Conservation (phyloP, 2,797 vertebrate genomes). For the Lithobates sylvaticus region DNA sequence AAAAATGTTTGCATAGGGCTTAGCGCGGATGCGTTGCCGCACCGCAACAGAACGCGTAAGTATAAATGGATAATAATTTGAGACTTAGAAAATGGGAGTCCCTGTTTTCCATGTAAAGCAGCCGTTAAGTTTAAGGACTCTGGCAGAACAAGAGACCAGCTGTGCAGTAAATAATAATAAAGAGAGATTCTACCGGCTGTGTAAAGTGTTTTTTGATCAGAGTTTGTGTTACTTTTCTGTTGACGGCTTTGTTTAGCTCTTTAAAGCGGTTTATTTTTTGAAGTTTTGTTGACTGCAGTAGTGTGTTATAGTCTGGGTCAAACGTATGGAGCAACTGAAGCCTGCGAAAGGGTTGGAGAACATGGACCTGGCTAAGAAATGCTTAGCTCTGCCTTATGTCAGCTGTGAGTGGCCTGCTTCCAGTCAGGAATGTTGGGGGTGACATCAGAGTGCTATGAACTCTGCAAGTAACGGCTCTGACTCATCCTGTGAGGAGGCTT, state of each 20-base stretch:
- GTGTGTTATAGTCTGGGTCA: background rate
- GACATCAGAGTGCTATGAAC: constrained; percentile 56
- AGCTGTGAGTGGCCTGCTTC: constrained; percentile 41
- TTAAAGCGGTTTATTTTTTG: background rate
- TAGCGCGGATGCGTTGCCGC: too few species aligned
- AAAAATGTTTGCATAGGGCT: too few species aligned
- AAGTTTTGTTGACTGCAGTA: background rate
- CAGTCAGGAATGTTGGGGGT: constrained; percentile 53
- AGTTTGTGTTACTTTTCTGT: too few species aligned
- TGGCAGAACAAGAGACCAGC: too few species aligned
- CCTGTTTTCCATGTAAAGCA: too few species aligned
- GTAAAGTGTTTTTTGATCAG: background rate
- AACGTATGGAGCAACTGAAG: constrained; percentile 2
- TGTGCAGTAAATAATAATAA: too few species aligned
- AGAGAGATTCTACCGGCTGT: too few species aligned
- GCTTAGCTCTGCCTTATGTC: constrained; percentile 53
- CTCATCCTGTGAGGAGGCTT: constrained; percentile 28
- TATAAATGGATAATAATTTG: too few species aligned
- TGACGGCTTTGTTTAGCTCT: background rate
- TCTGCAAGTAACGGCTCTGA: constrained; percentile 40
- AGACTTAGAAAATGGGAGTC: too few species aligned
- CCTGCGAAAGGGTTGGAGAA: background rate
- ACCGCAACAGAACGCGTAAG: too few species aligned
- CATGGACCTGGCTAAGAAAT: constrained; percentile 13
- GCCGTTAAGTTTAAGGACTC: too few species aligned